Conservation (phyloP, 2,113 vertebrate species). For the Emberiza fucata region DNA sequence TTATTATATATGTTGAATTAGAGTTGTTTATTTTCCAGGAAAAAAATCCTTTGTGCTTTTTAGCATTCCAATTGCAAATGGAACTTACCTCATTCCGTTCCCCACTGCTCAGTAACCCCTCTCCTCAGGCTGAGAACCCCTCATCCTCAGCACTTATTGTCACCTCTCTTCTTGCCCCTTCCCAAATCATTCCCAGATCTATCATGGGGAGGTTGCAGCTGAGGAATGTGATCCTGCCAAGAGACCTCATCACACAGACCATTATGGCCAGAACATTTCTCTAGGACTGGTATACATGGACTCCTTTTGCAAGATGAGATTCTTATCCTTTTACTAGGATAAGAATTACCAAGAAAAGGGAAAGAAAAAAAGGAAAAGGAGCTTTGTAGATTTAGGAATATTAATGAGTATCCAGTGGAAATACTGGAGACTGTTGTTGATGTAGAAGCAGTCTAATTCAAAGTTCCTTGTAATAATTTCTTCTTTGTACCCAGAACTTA, state of each 20-base stretch:
- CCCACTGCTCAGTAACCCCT: neutral
- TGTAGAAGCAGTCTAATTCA: neutral
- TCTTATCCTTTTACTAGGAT: neutral
- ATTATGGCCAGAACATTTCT: neutral
- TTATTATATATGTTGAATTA: neutral
- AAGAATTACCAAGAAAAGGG: neutral
- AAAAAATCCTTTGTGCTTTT: neutral
- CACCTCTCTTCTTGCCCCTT: neutral
- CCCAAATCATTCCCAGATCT: neutral
- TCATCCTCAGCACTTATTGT: neutral
- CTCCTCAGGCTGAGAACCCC: neutral
- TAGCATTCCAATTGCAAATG: neutral
- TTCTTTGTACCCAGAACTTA: neutral
- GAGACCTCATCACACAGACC: neutral
- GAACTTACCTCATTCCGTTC: neutral
- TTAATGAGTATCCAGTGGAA: neutral
- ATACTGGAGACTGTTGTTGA: neutral
- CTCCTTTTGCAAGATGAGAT: neutral
- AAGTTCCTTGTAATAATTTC: neutral
- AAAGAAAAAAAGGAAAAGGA: fast-evolving
- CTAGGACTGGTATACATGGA: neutral
- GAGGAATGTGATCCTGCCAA: neutral
- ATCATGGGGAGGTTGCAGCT: neutral
- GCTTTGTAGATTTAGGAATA: neutral
- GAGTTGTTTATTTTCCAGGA: neutral